Percentiles rank a stretch among this genome's conserved stretches.
These are phyloP conservation scores for Oryzias celebensis DNA, from an alignment of 2,113 vertebrate genomes.

Conservation along the genomic window DNA sequence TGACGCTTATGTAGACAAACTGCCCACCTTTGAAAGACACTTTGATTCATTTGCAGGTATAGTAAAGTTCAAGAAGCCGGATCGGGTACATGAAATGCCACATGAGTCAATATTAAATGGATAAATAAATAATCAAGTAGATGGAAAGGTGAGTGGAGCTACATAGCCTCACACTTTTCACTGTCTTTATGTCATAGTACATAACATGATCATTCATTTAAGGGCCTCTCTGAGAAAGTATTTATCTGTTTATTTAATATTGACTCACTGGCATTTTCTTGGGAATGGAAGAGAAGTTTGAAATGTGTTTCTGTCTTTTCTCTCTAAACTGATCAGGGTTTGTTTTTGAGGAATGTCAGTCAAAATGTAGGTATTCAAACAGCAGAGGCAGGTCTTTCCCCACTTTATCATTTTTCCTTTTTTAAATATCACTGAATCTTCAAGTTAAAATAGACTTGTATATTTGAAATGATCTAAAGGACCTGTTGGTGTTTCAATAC, in stretches of 20 bases:
- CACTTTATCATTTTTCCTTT: neutral
- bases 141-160: neutral
- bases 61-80: constrained; percentile 59
- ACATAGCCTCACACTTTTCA: neutral
- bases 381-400: constrained; percentile 4
- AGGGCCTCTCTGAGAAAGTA: neutral
- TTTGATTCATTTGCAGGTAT: constrained; percentile 87
- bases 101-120: neutral
- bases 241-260: constrained; percentile 2
- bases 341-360: constrained; percentile 17
- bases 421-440: neutral
- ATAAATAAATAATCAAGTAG: neutral
- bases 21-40: constrained; percentile 86
- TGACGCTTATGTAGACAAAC: constrained; percentile 90
- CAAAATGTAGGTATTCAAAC: constrained; percentile 30
- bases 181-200: neutral
- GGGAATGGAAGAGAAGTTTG: constrained; percentile 18
- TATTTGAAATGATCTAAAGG: neutral
- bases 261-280: constrained; percentile 5
- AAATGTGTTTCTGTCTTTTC: constrained; percentile 57
- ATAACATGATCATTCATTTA: neutral
- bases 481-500: constrained; percentile 25
- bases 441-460: neutral
- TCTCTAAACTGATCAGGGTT: constrained; percentile 43
- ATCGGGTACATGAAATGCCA: neutral